A percentile compares a stretch with the other conserved stretches of the same genome.
phyloP scores from a whole-genome alignment of 2,888 invertebrate species.

The Muschampia plurimacula region DNA sequence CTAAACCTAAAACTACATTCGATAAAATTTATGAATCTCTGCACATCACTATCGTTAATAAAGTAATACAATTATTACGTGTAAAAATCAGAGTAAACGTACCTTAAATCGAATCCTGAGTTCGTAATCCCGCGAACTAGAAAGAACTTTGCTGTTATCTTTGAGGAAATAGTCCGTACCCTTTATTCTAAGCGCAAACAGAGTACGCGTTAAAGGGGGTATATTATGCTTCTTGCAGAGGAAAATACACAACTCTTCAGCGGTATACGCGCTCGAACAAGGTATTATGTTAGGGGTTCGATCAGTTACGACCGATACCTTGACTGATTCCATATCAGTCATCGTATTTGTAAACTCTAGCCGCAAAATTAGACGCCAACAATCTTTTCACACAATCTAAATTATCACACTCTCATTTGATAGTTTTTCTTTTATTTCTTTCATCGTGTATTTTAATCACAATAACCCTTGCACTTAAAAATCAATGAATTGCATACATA shows the following conservation, averaged over 20 bases:
- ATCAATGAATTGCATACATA: slow-evolving; percentile 47
- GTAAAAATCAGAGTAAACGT: slow-evolving; percentile 41
- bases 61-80: not conserved
- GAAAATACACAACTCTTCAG: slow-evolving; percentile 90
- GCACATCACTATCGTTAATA: too few species aligned
- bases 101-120: slow-evolving; percentile 93
- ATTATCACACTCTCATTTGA: slow-evolving; percentile 53
- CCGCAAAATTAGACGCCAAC: slow-evolving; percentile 66
- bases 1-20: too few species aligned
- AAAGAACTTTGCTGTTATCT: slow-evolving; percentile 82
- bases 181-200: slow-evolving; percentile 91
- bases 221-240: slow-evolving; percentile 90
- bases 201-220: slow-evolving; percentile 90
- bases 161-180: slow-evolving; percentile 89
- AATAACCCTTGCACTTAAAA: slow-evolving; percentile 48
- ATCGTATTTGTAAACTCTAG: slow-evolving; percentile 63
- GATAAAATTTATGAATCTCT: too few species aligned
- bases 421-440: slow-evolving; percentile 49
- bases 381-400: slow-evolving; percentile 60
- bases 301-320: slow-evolving; percentile 76
- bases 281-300: slow-evolving; percentile 70
- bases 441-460: slow-evolving; percentile 51
- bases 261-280: slow-evolving; percentile 76
- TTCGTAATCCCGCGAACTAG: slow-evolving; percentile 87
- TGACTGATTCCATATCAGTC: slow-evolving; percentile 73